Evolutionary conservation across 1,140 invertebrate genomes (phyloP), one percentile per base, ranked within the genome.

Genomic region (Brachionus calyciflorus): DNA sequence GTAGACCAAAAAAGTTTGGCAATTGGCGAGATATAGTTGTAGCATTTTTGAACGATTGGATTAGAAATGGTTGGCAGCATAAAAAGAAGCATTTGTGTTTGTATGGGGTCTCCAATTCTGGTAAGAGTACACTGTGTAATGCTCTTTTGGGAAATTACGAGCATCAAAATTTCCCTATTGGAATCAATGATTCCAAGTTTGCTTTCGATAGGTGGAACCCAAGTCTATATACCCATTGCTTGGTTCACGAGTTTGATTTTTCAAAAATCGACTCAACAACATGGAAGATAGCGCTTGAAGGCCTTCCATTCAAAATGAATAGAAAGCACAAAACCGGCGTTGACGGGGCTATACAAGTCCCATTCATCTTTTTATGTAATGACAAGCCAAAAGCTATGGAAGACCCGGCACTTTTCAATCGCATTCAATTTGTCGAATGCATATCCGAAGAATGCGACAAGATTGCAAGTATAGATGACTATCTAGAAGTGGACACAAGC

Each of bases 301-400:
- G 55, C n/a, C 9, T 37, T 5, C 4, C 55, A n/a, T 60, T 60
- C n/a, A 60, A 60, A 30, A 60, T 60, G 33, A 60, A 60, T 33
- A 60, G 30, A 37, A 37, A 60, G 14, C 30, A 60, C 14, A 33
- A 37, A 19, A 33, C 12, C 17, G 55, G 55, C 4, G 3, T 33
- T 0, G 55, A 37, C 33, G 55, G 55, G 3, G 30, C 55, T 4
- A 60, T 37, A n/a, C 55, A 60, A 37, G 55, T 60, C 12, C 30
- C 55, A 33, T 33, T 60, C 19, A 60, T 60, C 2, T 60, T 60
- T 30, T 33, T 60, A 33, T 37, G n/a, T n/a, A 60, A 60, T 37
- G 1, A n/a, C 14, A 30, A 60, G 30, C 55, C 55, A 33, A 5
- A 30, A 9, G 19, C 14, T n/a, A n/a, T 60, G 14, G 10, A 33